These are phyloP conservation scores for Poeciliopsis turneri DNA, from an alignment of 2,797 vertebrate species.

Conservation along the genomic window DNA sequence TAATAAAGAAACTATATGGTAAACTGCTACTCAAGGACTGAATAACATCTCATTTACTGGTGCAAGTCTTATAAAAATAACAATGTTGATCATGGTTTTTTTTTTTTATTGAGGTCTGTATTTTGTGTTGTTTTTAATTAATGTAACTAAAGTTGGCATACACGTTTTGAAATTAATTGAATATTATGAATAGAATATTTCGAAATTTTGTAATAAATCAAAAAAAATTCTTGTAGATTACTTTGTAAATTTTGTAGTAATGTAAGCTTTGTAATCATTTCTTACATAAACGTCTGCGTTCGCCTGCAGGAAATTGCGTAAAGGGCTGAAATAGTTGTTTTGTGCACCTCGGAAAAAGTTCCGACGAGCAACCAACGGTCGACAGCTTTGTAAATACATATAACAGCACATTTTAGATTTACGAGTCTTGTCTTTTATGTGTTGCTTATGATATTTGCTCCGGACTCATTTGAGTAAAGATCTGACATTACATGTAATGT, in stretches of 20 bases:
- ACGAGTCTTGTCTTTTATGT: neutral
- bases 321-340: constrained; percentile 27
- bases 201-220: neutral
- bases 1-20: no score
- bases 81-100: neutral
- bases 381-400: neutral
- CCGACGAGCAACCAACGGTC: constrained; percentile 44
- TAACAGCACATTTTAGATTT: neutral
- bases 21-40: no score
- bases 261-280: neutral
- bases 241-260: neutral
- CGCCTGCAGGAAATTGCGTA: constrained; percentile 51
- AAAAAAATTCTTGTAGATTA: neutral
- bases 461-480: neutral
- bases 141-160: neutral
- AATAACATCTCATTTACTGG: no score
- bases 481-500: neutral
- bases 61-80: neutral
- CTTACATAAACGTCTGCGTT: neutral
- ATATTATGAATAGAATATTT: neutral
- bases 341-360: constrained; percentile 53
- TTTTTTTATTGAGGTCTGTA: neutral
- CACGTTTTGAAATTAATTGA: neutral
- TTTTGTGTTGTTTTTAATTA: neutral
- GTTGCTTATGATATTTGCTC: neutral